These are phyloP conservation scores for Stratiolaelaps scimitus DNA, from an alignment of 1,140 invertebrate species.

Conservation along the genomic window DNA sequence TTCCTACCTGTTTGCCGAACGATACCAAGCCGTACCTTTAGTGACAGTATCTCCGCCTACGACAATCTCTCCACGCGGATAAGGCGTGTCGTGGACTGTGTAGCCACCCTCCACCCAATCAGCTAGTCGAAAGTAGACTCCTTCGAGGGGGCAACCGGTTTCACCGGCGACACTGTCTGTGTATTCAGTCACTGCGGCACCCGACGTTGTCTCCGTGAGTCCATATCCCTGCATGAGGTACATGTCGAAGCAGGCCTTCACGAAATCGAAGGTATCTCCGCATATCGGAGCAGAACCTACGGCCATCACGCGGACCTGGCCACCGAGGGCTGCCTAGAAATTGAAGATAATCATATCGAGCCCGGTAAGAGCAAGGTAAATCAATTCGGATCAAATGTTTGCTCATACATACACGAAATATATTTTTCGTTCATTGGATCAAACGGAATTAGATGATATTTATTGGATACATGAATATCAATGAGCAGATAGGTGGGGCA, in stretches of 20 bases:
- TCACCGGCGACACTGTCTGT: constrained; percentile 35
- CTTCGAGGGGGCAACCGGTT: constrained; percentile 42
- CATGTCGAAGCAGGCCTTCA: constrained; percentile 81
- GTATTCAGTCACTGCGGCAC: constrained; percentile 42
- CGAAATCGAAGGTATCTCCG: constrained; percentile 88
- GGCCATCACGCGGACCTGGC: constrained; percentile 68
- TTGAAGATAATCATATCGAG: neutral
- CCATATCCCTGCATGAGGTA: constrained; percentile 84
- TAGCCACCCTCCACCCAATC: constrained; percentile 61
- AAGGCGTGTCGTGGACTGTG: constrained; percentile 69
- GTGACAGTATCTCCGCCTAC: constrained; percentile 53
- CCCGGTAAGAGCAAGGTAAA: too few relatives aligned
- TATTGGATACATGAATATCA: too few relatives aligned
- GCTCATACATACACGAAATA: too few relatives aligned
- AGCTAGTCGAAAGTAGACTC: constrained; percentile 43
- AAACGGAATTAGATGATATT: too few relatives aligned
- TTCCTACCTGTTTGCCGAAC: too few relatives aligned
- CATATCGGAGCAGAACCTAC: constrained; percentile 86
- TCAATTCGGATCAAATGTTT: too few relatives aligned
- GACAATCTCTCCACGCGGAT: constrained; percentile 79
- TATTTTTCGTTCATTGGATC: too few relatives aligned
- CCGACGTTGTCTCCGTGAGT: constrained; percentile 75
- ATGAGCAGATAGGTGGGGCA: too few relatives aligned
- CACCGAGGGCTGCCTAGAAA: constrained; percentile 61
- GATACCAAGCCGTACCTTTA: constrained; percentile 38